Percentiles rank a stretch among this genome's conserved stretches.
phyloP scores from a whole-genome alignment of 2,888 invertebrate genomes.

The Osedax fenrisi region DNA sequence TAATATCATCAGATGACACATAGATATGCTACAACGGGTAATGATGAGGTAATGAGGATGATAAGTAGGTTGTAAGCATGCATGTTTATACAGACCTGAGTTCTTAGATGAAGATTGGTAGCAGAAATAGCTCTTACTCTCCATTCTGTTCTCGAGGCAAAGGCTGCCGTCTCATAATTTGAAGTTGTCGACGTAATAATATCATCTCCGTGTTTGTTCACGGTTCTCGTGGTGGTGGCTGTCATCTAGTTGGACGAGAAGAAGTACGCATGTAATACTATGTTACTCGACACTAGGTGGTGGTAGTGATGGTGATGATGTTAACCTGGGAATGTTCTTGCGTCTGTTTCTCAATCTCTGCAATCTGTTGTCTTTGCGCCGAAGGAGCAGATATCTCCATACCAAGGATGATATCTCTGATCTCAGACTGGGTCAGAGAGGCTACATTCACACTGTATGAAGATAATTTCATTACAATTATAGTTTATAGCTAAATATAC shows the following conservation, averaged over 20 bases:
- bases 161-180: slow-evolving; percentile 92
- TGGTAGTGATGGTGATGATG: too few species aligned
- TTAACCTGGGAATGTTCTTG: slow-evolving; percentile 75
- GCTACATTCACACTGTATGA: slow-evolving; percentile 78
- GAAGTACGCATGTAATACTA: too few species aligned
- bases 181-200: slow-evolving; percentile 97
- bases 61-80: too few species aligned
- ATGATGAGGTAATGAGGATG: too few species aligned
- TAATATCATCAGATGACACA: slow-evolving; percentile 96
- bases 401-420: slow-evolving; percentile 93
- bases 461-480: background rate
- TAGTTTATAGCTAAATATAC: background rate
- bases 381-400: slow-evolving; percentile 99
- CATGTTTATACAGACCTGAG: slow-evolving; percentile 58
- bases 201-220: slow-evolving; percentile 98
- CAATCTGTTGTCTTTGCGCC: slow-evolving; percentile 95
- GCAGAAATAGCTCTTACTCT: slow-evolving; percentile 89
- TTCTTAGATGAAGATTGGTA: slow-evolving; percentile 86
- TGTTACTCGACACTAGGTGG: too few species aligned
- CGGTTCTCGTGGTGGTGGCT: slow-evolving; percentile 92
- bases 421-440: slow-evolving; percentile 94
- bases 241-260: slow-evolving; percentile 57
- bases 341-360: slow-evolving; percentile 98
- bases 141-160: slow-evolving; percentile 98
- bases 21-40: slow-evolving; percentile 71